A percentile compares a stretch with the other conserved stretches of the same genome.
Conservation (phyloP, 2,888 invertebrate species). For the Lampropteryx suffumata region DNA sequence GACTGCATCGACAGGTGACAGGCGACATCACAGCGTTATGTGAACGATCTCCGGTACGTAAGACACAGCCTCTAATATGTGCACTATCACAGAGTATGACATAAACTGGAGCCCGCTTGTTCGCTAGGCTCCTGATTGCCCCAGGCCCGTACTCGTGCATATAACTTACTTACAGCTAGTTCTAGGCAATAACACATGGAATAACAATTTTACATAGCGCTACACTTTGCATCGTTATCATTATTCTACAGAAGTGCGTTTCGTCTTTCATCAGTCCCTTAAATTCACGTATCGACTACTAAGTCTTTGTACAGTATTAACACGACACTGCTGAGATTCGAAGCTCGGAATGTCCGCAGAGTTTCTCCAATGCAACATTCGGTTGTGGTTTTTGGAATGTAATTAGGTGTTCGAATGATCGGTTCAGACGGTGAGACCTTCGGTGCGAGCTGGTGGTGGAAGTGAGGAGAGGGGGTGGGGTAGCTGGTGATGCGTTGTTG, state of each 20-base stretch:
- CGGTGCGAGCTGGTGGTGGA: slow-evolving; percentile 86
- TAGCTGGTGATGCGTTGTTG: slow-evolving; percentile 72
- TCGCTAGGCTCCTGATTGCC: slow-evolving; percentile 72
- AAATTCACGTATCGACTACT: slow-evolving; percentile 50
- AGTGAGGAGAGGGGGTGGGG: slow-evolving; percentile 81
- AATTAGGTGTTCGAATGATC: slow-evolving; percentile 40
- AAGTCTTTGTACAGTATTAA: slow-evolving; percentile 71
- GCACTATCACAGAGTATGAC: slow-evolving; percentile 83
- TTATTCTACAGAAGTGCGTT: slow-evolving; percentile 57
- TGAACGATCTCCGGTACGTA: slow-evolving; percentile 42
- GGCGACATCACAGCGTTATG: slow-evolving; percentile 41
- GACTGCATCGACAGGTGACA: slow-evolving; percentile 51
- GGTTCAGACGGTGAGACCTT: slow-evolving; percentile 88
- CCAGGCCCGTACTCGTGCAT: slow-evolving; percentile 79
- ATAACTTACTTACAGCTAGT: slow-evolving; percentile 74
- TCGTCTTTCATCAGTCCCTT: slow-evolving; percentile 59
- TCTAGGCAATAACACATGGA: slow-evolving; percentile 77
- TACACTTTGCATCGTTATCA: slow-evolving; percentile 62
- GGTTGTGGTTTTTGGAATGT: slow-evolving; percentile 57
- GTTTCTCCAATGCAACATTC: slow-evolving; percentile 37
- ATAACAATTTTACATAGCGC: slow-evolving; percentile 75
- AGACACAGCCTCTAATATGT: slow-evolving; percentile 65
- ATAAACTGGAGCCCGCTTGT: slow-evolving; percentile 68
- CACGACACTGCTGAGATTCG: slow-evolving; percentile 47
- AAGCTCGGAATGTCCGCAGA: slow-evolving; percentile 33